Evolutionary conservation across 1,140 invertebrate genomes (phyloP).

Genomic region (Caerostris darwini): DNA sequence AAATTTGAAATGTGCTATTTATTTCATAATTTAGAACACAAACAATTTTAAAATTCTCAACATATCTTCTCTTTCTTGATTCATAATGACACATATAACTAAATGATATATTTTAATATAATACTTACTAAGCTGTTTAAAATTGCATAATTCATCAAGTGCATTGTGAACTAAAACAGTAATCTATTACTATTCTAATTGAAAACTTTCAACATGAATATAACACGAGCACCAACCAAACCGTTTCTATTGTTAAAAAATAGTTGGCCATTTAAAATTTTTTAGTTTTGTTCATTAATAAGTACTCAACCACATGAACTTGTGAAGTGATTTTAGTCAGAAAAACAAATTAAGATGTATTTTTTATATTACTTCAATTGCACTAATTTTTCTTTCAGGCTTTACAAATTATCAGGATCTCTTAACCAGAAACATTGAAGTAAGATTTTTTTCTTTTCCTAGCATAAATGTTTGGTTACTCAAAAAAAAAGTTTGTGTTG

Average conservation of each 20-base stretch:
- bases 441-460: conserved; percentile 57
- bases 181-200: no score
- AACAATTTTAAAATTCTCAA: not conserved
- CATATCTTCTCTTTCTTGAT: not conserved
- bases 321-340: not conserved
- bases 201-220: not conserved
- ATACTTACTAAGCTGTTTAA: no score
- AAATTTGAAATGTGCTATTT: conserved; percentile 66
- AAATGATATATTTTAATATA: no score
- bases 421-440: conserved; percentile 47
- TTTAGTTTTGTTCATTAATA: not conserved
- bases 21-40: conserved; percentile 41
- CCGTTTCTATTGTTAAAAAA: conserved; percentile 40
- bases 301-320: conserved; percentile 52
- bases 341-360: conserved; percentile 9
- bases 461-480: conserved; percentile 47
- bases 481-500: not conserved
- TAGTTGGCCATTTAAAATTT: no score
- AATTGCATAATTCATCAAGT: no score
- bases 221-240: conserved; percentile 65
- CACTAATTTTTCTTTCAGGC: conserved; percentile 65
- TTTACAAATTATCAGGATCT: conserved; percentile 49
- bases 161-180: no score
- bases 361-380: conserved; percentile 55
- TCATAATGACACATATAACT: no score